A percentile compares a stretch with the other conserved stretches of the same genome.
Evolutionary conservation across 2,113 vertebrate genomes (phyloP).

Genomic region (Platycercus adscitus): DNA sequence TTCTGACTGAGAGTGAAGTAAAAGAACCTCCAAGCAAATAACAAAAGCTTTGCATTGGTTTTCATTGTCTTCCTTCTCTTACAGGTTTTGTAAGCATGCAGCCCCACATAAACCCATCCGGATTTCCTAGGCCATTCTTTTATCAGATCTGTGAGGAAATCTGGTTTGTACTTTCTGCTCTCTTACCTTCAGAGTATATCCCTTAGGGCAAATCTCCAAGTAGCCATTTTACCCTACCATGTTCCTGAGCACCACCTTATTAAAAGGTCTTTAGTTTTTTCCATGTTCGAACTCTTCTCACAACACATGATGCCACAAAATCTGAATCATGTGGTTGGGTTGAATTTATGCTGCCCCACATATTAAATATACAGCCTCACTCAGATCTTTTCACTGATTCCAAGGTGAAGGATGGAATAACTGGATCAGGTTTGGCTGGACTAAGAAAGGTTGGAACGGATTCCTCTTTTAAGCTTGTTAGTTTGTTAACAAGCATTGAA

Average conservation of each 20-base stretch:
- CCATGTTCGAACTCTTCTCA: not conserved
- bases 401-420: not conserved
- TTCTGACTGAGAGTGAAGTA: not conserved
- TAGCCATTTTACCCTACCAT: not conserved
- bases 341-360: not conserved
- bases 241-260: not conserved
- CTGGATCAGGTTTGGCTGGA: not conserved
- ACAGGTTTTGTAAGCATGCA: not conserved
- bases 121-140: not conserved
- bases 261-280: not conserved
- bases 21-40: not conserved
- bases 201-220: not conserved
- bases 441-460: not conserved
- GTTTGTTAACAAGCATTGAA: not conserved
- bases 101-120: not conserved
- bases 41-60: not conserved
- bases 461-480: not conserved
- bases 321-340: not conserved
- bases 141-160: not conserved
- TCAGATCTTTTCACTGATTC: fast-evolving
- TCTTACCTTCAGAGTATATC: not conserved
- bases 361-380: not conserved
- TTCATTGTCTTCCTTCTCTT: not conserved
- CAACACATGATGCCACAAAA: not conserved
- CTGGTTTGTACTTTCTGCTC: not conserved